phyloP scores from a whole-genome alignment of 2,113 vertebrate genomes.

The Rissa tridactyla region DNA sequence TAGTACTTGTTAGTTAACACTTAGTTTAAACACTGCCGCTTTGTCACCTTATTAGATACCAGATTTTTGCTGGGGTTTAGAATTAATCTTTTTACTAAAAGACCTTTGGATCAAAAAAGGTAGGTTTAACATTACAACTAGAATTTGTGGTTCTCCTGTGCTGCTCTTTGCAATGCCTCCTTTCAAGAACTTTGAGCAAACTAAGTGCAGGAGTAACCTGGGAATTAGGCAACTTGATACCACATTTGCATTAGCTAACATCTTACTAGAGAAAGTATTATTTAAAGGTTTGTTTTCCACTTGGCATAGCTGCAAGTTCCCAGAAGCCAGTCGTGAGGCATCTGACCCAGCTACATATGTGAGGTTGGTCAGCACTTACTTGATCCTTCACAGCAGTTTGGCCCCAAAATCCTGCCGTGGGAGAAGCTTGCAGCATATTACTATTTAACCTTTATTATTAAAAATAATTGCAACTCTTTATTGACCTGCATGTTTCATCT shows the following conservation, averaged over 20 bases:
- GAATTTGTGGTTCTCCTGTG: neutral
- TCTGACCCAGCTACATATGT: neutral
- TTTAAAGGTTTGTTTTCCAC: neutral
- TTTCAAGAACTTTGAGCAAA: neutral
- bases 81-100: neutral
- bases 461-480: neutral
- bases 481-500: neutral
- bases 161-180: neutral
- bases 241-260: neutral
- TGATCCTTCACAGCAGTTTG: neutral
- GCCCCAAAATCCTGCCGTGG: neutral
- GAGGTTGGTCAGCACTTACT: neutral
- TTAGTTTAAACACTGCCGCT: neutral
- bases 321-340: neutral
- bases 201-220: neutral
- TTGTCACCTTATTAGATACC: neutral
- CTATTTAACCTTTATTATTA: neutral
- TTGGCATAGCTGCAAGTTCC: neutral
- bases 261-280: neutral
- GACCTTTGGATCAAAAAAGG: neutral
- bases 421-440: neutral
- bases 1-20: neutral
- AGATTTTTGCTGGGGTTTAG: neutral
- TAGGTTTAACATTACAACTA: neutral
- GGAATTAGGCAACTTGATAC: neutral